Evolutionary conservation across 2,888 invertebrate species (phyloP).

Genomic region (Acronicta leporina): DNA sequence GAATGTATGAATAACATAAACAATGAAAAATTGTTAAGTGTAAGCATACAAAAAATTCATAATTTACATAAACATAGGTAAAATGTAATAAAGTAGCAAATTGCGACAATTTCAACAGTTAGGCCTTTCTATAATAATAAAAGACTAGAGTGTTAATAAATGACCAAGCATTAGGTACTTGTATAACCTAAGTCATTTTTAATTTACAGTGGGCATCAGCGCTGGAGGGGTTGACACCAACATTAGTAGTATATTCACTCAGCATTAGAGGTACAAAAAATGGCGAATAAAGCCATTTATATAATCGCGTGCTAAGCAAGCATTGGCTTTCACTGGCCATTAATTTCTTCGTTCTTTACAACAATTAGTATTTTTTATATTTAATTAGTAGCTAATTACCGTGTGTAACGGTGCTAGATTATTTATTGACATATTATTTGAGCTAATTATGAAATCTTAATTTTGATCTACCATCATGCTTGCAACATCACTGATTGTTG

Average conservation of each 20-base stretch:
- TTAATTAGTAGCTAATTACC: slow-evolving; percentile 46
- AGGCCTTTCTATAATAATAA: not conserved
- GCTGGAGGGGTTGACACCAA: slow-evolving; percentile 15
- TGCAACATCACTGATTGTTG: not conserved
- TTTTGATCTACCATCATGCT: not conserved
- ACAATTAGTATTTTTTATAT: slow-evolving; percentile 22
- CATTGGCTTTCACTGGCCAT: slow-evolving; percentile 44
- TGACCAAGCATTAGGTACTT: slow-evolving; percentile 11
- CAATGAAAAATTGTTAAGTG: too few species aligned
- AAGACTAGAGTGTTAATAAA: slow-evolving; percentile 4
- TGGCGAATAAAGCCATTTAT: slow-evolving; percentile 29
- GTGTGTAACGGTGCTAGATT: slow-evolving; percentile 26
- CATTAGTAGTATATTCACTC: slow-evolving; percentile 16
- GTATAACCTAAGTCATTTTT: slow-evolving; percentile 11
- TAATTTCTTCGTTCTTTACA: slow-evolving; percentile 25
- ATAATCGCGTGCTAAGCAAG: slow-evolving; percentile 37
- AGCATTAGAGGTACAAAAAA: slow-evolving; percentile 21
- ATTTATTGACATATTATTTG: slow-evolving; percentile 32
- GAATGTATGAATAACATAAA: too few species aligned
- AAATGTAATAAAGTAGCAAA: too few species aligned
- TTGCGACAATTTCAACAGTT: too few species aligned
- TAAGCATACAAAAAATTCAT: too few species aligned
- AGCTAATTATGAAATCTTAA: slow-evolving; percentile 4
- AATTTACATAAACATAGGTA: too few species aligned
- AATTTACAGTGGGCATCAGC: slow-evolving; percentile 15